Base-by-base conservation (phyloP, 2,888 invertebrate species). In the Leptura quadrifasciata region DNA sequence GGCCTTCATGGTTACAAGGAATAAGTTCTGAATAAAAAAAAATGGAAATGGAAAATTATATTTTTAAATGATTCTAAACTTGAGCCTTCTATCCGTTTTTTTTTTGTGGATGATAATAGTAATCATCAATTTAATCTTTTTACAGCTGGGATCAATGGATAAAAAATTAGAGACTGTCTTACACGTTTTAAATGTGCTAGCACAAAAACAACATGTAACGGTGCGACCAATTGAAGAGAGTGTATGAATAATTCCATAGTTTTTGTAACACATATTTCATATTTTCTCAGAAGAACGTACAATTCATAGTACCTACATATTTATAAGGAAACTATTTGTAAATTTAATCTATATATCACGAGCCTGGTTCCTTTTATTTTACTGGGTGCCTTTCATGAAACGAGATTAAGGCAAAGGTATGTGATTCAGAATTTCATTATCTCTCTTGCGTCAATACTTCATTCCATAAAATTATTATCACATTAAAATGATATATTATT, bases 161-260 rank as follows among this genome's bases (percentile, higher is more conserved):
- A 92, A 92, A 85, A 93, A 93, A 87, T 82, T 93, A 80, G 93
- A 93, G 85, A 91, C 92, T 81, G 88, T 92, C 72, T 89, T 92
- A 61, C 91, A 91, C 83, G 90, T 93, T 64, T 88, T 93, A 77
- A 92, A 92, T 85, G 90, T 91, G 58, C 86, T 93, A 81, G 90
- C 91, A 79, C 91, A 91, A 88, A 92, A 91, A 84, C 91, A 91
- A 83, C 91, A 91, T 84, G 90, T 90, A 83, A 89, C 89, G 68
- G 85, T 90, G 78, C 88, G 90, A 79, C 89, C 90, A 79, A 87
- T 90, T 81, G 91, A 91, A 83, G 91, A 91, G 84, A 91, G 91
- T 80, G 91, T 91, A 81, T 91, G 89, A 90, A 86, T 83, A 81
- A 55, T 63, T 60, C 27, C 55, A 47, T 60, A 31, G 21, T 18